Base-by-base conservation (phyloP, 2,797 vertebrate genomes). In the Myoxocephalus aenaeus region DNA sequence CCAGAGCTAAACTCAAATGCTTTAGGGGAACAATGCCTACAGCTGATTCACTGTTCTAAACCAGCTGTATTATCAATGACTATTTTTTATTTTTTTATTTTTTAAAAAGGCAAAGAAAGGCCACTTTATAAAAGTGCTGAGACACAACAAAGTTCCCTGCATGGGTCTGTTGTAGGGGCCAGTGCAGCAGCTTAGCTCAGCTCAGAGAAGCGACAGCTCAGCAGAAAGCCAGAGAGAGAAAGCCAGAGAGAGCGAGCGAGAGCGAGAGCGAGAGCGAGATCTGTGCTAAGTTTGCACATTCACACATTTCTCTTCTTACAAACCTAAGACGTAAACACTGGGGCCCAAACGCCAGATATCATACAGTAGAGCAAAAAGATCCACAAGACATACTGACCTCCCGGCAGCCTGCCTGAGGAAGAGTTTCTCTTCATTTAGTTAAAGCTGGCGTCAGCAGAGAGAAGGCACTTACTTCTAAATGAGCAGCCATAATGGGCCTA, bases 111-210 rank as follows among this genome's bases (percentile, higher is more conserved):
- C 59, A 62, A 12, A 61, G 36, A 42, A 62, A 17, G 20, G 57
- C 57, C 25, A 87, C 85, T 88, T 87, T 68, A 61, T 17, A 80
- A 90, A 93, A 93, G 86, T 91, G 91, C 92, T 92, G 89, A 92
- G 86, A 79, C 86, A 91, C 72, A 82, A 82, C 83, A 90, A 88
- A 79, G 74, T 87, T 89, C 79, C 70, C 80, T 80, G 82, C 17
- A 50, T 72, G 78, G 70, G 75, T 85, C 80, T 82, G 80, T 87
- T 62, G 70, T 74, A 58, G 61, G 50, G 77, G 73, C 79, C 79
- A 85, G 81, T 81, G 79, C 77, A 83, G 75, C 13, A 4, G 81
- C 91, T 91, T 79, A 87, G 90, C 88, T 92, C 85, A 86, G 90
- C 89, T 85, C 80, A 73, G 85, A 84, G 79, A 85, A 88, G 72